Base-by-base conservation (phyloP, 1,140 invertebrate species). In the Drosophila eugracilis region DNA sequence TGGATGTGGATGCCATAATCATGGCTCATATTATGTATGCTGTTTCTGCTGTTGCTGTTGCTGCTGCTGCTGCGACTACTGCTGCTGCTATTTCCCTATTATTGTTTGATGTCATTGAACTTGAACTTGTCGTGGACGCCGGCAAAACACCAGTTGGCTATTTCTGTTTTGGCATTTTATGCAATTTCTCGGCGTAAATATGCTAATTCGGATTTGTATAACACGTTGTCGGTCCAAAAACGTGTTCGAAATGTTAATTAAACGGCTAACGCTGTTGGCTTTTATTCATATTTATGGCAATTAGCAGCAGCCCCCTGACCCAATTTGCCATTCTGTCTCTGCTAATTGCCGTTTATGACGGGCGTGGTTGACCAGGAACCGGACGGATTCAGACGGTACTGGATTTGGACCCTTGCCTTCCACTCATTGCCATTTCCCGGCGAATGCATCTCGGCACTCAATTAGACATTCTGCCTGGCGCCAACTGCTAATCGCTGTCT, bases 31-130 rank as follows among this genome's bases (percentile, higher is more conserved):
- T 70, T 49, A 75, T 75, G 69, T 66, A 73, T 63, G 65, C 72
- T 63, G 30, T 15, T 50, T 14, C 67, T 66, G 37, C 28, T 37
- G 37, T 36, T 34, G 36, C 10, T 30, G 42, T 14, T 50, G 65
- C 41, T 37, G n/a, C n/a, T n/a, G n/a, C n/a, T n/a, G n/a, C n/a
- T n/a, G n/a, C n/a, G n/a, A n/a, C n/a, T n/a, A n/a, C n/a, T n/a
- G n/a, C n/a, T 41, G 71, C 50, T 62, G 45, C 22, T 42, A 62
- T 71, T 86, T 80, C 49, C 50, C 67, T 81, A 65, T 86, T 86
- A 71, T 86, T 81, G 78, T 86, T 70, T 69, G 62, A 75, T 88
- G 83, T 88, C 83, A 88, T 88, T 88, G 83, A 88, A 88, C 83
- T 88, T 88, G 83, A 88, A 88, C 83, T 78, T 84, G 78, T 74